Base-by-base conservation (phyloP, 2,113 vertebrate genomes). In the Pygathrix nemaeus region DNA sequence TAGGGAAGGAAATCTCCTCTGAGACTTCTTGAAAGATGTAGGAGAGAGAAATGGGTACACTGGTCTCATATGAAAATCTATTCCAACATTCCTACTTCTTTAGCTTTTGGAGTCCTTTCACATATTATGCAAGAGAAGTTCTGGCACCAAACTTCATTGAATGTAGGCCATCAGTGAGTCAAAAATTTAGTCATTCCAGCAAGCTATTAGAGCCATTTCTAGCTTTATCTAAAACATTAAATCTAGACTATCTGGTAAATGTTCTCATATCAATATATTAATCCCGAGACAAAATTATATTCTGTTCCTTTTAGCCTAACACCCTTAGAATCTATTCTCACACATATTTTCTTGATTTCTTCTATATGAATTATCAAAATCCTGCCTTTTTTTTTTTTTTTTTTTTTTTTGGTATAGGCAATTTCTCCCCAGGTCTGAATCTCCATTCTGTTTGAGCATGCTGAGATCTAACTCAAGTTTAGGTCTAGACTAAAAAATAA, bases 141-240 rank as follows among this genome's bases (percentile, higher is more conserved):
- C 66, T 89, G 83, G 21, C 79, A 66, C 57, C 43, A 93, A 75
- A 95, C 38, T 55, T 75, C 87, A 75, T 40, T 84, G 50, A 83
- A 83, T 59, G 30, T 68, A 61, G 25, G 16, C 38, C n/a, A 76
- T 76, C 48, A 48, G 8, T 85, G 48, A 95, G 32, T 90, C 73
- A 73, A 85, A 88, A 93, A 50, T 89, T 20, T 52, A 96, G 70
- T 84, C 78, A 96, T 85, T 38, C 80, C 85, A 89, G 72, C 40
- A 89, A 95, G 43, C 48, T 78, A 48, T 88, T 25, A 87, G 70
- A 93, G n/a, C 32, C 86, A 93, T 80, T 80, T 80, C 35, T 90
- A 96, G 82, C 55, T 76, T 96, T 91, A 91, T 20, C 93, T 95
- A 87, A 88, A 90, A 80, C 50, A 85, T 80, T 88, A 94, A 82